Evolutionary conservation across 2,888 invertebrate species (phyloP).

Genomic region (Scaptomyza polygonia): DNA sequence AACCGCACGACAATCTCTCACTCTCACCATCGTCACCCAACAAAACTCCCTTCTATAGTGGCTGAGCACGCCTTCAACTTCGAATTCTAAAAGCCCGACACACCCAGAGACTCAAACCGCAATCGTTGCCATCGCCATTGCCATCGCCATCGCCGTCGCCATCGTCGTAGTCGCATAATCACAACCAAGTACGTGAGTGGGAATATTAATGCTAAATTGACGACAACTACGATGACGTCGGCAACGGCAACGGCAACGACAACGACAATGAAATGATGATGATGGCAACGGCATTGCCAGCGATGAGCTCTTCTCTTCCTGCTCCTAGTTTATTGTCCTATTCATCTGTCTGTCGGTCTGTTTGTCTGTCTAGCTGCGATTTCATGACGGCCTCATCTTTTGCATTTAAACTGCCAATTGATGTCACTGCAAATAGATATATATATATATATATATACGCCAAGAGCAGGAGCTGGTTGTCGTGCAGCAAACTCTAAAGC

Average conservation of each 20-base stretch:
- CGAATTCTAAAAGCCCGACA: slow-evolving; percentile 44
- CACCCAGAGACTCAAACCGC: slow-evolving; percentile 56
- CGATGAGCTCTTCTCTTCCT: slow-evolving; percentile 29
- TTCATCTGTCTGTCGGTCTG: slow-evolving; percentile 12
- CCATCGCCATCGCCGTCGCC: slow-evolving; percentile 48
- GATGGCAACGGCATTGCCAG: slow-evolving; percentile 34
- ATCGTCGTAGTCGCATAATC: slow-evolving; percentile 75
- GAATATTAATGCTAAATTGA: slow-evolving; percentile 82
- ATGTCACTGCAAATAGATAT: slow-evolving; percentile 72
- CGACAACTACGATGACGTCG: slow-evolving; percentile 65
- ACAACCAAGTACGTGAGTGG: slow-evolving; percentile 81
- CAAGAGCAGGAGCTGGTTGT: background rate
- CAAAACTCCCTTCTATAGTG: background rate
- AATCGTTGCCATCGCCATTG: slow-evolving; percentile 45
- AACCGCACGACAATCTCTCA: slow-evolving; percentile 66
- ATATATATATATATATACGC: slow-evolving; percentile 56
- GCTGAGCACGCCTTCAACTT: slow-evolving; percentile 32
- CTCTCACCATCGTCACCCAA: background rate
- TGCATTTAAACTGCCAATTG: slow-evolving; percentile 83
- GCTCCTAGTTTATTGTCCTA: slow-evolving; percentile 18
- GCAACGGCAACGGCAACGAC: slow-evolving; percentile 35
- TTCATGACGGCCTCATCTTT: slow-evolving; percentile 74
- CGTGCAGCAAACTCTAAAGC: slow-evolving; percentile 29
- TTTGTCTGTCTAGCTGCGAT: slow-evolving; percentile 60
- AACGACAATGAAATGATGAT: slow-evolving; percentile 49